Evolutionary conservation across 2,888 invertebrate species (phyloP).

Genomic region (Cataglyphis albicans): DNA sequence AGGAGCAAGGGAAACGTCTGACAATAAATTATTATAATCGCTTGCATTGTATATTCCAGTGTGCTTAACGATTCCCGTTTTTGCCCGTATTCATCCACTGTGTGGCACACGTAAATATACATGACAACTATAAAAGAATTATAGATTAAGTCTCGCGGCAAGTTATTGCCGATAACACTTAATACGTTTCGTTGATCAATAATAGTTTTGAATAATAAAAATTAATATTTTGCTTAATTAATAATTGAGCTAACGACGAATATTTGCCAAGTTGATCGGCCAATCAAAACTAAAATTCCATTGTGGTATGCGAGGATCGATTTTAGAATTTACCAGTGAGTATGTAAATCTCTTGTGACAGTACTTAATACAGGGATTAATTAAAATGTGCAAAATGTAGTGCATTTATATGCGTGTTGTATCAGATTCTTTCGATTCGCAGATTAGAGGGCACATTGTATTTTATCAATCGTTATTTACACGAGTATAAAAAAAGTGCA

Average conservation of each 20-base stretch:
- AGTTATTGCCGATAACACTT: conserved; percentile 7
- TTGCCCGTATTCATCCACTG: conserved; percentile 67
- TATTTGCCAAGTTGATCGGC: background rate
- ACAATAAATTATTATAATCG: conserved; percentile 20
- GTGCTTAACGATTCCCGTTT: conserved; percentile 61
- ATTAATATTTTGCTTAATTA: background rate
- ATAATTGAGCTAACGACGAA: background rate
- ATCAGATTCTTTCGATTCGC: background rate
- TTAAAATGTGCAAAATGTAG: too few species aligned
- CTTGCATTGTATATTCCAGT: conserved; percentile 17
- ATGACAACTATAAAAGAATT: conserved; percentile 9
- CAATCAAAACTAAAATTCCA: conserved; percentile 31
- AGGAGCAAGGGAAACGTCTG: background rate
- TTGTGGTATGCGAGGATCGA: background rate
- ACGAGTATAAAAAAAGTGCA: background rate
- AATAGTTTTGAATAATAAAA: conserved; percentile 11
- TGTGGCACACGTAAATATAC: background rate
- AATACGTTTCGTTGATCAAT: background rate
- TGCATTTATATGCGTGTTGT: background rate
- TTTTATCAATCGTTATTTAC: conserved; percentile 26
- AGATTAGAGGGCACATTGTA: conserved; percentile 17
- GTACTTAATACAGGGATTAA: too few species aligned
- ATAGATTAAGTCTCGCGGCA: conserved; percentile 1
- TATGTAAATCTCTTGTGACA: background rate
- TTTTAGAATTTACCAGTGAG: background rate